Conservation (phyloP, 1,140 invertebrate species). For the Bombus picipes region DNA sequence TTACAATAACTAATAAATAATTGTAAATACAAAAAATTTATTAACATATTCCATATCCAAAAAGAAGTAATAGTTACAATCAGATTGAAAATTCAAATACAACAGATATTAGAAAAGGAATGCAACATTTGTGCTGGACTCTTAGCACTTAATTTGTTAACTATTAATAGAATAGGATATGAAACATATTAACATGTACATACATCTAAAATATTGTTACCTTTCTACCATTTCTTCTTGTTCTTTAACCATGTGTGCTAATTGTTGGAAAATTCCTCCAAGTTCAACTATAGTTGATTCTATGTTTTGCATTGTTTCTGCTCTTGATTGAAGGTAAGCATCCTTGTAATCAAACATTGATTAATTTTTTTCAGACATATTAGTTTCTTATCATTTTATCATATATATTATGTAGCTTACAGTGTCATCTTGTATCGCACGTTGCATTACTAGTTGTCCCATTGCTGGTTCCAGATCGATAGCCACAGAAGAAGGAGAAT, state of each 20-base stretch:
- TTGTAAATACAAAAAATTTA: neutral
- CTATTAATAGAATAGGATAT: neutral
- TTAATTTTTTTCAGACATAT: neutral
- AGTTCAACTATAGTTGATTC: constrained; percentile 99
- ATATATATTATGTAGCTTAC: constrained; percentile 74
- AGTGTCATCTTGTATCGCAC: constrained; percentile 91
- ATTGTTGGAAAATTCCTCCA: constrained; percentile 98
- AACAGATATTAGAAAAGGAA: neutral
- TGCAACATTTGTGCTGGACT: neutral
- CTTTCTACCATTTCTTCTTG: constrained; percentile 99
- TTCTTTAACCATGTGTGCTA: constrained; percentile 99
- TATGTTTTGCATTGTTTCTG: constrained; percentile 99
- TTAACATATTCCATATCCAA: neutral
- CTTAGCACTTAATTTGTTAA: too few species aligned
- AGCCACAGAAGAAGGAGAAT: constrained; percentile 85
- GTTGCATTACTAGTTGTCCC: constrained; percentile 83
- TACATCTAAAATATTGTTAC: constrained; percentile 78
- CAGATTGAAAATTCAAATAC: neutral
- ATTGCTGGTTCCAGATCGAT: constrained; percentile 88
- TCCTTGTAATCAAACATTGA: constrained; percentile 83
- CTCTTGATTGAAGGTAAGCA: constrained; percentile 94
- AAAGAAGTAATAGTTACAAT: neutral
- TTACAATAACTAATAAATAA: neutral
- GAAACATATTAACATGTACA: neutral
- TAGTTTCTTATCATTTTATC: neutral